Conservation (phyloP, 2,113 vertebrate species). For the Blennius ocellaris region DNA sequence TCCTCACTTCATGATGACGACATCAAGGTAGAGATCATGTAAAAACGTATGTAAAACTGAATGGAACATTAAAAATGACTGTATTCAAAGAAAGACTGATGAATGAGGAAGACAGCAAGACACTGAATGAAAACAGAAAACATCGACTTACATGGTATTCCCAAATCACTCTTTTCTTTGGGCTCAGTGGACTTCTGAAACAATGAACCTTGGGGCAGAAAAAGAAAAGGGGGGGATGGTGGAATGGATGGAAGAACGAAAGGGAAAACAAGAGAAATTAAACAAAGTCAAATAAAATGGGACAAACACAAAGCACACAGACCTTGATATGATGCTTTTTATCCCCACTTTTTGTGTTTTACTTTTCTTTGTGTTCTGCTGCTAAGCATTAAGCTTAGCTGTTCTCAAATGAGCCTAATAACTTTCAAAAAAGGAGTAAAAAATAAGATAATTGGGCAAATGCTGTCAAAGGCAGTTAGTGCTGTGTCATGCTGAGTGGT, state of each 20-base stretch:
- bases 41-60: constrained; percentile 17
- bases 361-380: background rate
- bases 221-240: constrained; percentile 56
- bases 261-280: constrained; percentile 53
- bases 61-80: background rate
- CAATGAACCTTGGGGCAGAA: constrained; percentile 95
- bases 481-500: constrained; percentile 59
- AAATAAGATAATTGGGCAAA: constrained; percentile 1
- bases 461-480: constrained; percentile 19
- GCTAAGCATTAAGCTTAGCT: background rate
- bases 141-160: constrained; percentile 96
- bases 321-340: background rate
- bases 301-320: constrained; percentile 46
- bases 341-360: too few relatives aligned
- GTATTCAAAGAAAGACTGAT: too few relatives aligned
- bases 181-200: constrained; percentile 96
- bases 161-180: constrained; percentile 95
- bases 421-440: background rate
- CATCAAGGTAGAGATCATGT: constrained; percentile 9
- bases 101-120: constrained; percentile 34
- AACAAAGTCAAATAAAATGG: constrained; percentile 62
- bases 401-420: background rate
- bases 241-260: constrained; percentile 80
- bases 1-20: constrained; percentile 29
- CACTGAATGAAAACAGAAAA: constrained; percentile 80